phyloP scores from a whole-genome alignment of 2,797 vertebrate genomes.

The Macropus fuliginosus region DNA sequence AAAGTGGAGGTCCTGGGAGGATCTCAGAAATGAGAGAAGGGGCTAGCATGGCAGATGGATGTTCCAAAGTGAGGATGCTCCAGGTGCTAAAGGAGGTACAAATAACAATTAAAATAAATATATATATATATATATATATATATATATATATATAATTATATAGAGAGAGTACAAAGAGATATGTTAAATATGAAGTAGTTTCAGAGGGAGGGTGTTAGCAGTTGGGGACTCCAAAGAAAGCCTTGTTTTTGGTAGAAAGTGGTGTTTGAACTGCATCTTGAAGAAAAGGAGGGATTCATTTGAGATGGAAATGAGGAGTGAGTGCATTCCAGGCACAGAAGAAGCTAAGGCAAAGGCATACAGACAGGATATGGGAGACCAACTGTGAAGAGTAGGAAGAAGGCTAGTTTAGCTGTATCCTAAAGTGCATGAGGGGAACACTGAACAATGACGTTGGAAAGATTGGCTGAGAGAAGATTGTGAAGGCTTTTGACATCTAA shows the following conservation, averaged over 20 bases:
- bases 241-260: background rate
- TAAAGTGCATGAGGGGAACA: background rate
- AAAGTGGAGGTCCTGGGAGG: background rate
- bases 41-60: background rate
- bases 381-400: background rate
- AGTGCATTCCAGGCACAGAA: background rate
- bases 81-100: background rate
- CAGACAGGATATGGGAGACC: background rate
- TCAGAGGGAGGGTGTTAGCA: background rate
- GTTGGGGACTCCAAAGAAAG: background rate
- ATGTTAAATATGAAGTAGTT: background rate
- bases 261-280: background rate
- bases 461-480: background rate
- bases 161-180: background rate
- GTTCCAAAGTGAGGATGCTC: background rate
- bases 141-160: background rate
- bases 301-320: background rate
- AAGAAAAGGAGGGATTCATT: background rate
- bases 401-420: background rate
- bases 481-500: background rate
- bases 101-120: background rate
- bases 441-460: background rate
- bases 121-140: too few species aligned
- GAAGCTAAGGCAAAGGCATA: background rate
- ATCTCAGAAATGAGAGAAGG: background rate